A percentile compares a stretch with the other conserved stretches of the same genome.
Conservation (phyloP, 2,797 vertebrate genomes). For the Poeciliopsis turneri region DNA sequence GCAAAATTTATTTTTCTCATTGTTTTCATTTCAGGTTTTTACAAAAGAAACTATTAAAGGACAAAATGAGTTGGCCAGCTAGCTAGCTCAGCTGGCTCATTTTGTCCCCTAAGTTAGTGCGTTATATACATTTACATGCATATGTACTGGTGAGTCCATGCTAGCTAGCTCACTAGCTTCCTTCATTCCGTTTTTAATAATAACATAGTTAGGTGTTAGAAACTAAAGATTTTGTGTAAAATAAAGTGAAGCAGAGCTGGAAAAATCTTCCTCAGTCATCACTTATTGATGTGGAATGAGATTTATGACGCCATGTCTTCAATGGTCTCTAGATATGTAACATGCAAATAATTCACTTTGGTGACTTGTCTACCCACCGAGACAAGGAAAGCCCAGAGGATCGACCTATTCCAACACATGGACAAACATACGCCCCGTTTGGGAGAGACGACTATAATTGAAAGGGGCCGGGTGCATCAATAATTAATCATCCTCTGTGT, state of each 20-base stretch:
- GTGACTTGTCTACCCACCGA: background rate
- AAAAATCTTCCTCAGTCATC: background rate
- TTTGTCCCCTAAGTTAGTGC: no score
- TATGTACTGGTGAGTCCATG: no score
- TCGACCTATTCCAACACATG: constrained; percentile 3
- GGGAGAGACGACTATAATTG: constrained; percentile 46
- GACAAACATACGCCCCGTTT: constrained; percentile 31
- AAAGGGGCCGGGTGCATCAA: constrained; percentile 55
- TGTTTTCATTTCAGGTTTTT: background rate
- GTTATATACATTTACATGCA: no score
- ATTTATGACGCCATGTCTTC: background rate
- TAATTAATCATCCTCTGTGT: constrained; percentile 59
- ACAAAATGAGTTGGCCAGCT: background rate
- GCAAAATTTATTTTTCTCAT: background rate
- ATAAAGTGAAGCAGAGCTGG: background rate
- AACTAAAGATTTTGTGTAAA: background rate
- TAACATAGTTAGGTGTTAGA: background rate
- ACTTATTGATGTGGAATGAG: background rate
- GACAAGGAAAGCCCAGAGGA: constrained; percentile 25
- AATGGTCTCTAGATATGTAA: background rate
- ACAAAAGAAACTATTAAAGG: background rate
- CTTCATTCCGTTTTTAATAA: background rate
- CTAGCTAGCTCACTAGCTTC: background rate
- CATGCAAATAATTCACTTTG: constrained; percentile 1
- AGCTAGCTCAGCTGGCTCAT: no score